Evolutionary conservation across 2,113 vertebrate species (phyloP).

Genomic region (Vicugna pacos): DNA sequence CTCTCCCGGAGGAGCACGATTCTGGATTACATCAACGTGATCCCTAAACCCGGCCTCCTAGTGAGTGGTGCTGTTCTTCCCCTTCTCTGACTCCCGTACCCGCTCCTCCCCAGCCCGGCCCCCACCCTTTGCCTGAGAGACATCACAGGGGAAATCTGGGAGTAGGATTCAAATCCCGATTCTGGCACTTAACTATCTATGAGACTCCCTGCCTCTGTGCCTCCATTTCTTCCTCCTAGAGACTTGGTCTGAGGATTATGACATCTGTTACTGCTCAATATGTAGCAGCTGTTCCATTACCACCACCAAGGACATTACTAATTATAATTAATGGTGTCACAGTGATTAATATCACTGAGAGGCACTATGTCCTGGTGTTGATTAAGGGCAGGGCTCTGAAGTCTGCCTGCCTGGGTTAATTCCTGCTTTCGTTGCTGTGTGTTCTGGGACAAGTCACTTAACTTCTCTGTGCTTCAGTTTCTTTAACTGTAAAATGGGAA

Average conservation of each 20-base stretch:
- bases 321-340: not conserved
- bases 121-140: not conserved
- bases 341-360: not conserved
- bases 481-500: not conserved
- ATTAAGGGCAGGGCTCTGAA: not conserved
- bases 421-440: not conserved
- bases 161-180: not conserved
- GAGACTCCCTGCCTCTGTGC: not conserved
- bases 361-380: too few species aligned
- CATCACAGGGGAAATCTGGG: accelerated
- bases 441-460: not conserved
- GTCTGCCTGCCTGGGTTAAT: not conserved
- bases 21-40: slow-evolving; percentile 75
- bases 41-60: not conserved
- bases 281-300: accelerated
- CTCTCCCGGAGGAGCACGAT: slow-evolving; percentile 49
- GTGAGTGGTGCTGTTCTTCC: slow-evolving; percentile 27
- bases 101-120: not conserved
- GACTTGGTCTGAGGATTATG: not conserved
- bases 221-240: not conserved
- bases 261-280: not conserved
- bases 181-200: not conserved
- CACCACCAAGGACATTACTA: not conserved
- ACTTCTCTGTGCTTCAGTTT: not conserved
- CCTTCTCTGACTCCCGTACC: not conserved